These are phyloP conservation scores for Potamilus streckersoni DNA, from an alignment of 1,140 invertebrate genomes.

Conservation along the genomic window DNA sequence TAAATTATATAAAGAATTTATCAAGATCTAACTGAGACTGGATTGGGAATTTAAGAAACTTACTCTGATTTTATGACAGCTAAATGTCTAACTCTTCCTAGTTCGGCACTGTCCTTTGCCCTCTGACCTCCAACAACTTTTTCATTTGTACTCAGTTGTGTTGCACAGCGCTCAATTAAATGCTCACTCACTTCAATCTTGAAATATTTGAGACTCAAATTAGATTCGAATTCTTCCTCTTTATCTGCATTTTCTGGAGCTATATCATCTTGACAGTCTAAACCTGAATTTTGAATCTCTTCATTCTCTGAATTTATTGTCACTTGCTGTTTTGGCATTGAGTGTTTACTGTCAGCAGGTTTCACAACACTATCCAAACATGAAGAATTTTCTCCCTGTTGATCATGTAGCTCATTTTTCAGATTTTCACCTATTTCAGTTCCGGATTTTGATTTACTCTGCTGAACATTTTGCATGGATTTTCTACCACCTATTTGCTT, in stretches of 20 bases:
- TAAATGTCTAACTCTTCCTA: conserved; percentile 54
- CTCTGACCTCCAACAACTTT: conserved; percentile 50
- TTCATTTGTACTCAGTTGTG: conserved; percentile 61
- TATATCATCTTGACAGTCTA: neutral
- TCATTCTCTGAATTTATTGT: conserved; percentile 16
- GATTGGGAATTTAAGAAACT: conserved; percentile 13
- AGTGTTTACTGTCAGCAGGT: conserved; percentile 5
- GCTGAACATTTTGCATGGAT: conserved; percentile 5
- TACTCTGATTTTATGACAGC: conserved; percentile 54
- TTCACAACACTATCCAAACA: neutral
- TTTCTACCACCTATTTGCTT: conserved; percentile 2
- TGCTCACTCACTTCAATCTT: conserved; percentile 57
- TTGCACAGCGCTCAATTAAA: conserved; percentile 60
- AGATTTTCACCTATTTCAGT: neutral
- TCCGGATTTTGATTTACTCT: conserved; percentile 10
- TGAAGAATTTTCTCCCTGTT: conserved; percentile 9
- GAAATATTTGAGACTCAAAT: conserved; percentile 51
- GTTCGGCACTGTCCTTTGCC: conserved; percentile 30
- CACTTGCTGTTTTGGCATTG: conserved; percentile 25
- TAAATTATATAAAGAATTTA: too few species aligned
- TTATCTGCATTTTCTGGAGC: neutral
- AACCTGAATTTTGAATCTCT: neutral
- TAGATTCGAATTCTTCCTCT: conserved; percentile 57
- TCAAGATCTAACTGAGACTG: neutral
- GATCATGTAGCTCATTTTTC: conserved; percentile 23